phyloP scores from a whole-genome alignment of 2,797 vertebrate genomes.

The Esox lucius region DNA sequence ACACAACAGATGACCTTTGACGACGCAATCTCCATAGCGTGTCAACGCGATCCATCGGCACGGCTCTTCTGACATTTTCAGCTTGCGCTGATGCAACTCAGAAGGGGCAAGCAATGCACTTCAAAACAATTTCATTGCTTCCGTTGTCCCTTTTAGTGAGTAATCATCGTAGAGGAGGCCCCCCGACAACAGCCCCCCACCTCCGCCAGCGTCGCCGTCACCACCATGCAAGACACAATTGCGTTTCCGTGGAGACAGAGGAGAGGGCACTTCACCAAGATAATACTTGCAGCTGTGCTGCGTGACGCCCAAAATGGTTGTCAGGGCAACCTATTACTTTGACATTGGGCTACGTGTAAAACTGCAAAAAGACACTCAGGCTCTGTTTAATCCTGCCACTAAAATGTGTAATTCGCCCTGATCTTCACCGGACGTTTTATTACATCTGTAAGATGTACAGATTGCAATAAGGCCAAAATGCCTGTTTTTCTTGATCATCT shows the following conservation, averaged over 20 bases:
- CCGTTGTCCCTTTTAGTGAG: neutral
- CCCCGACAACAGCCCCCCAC: neutral
- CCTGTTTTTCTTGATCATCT: no score
- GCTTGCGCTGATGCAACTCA: neutral
- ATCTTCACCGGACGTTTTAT: no score
- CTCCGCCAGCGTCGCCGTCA: neutral
- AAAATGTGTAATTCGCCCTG: no score
- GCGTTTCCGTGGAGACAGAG: conserved; percentile 3
- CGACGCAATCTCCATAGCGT: neutral
- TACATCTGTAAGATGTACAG: no score
- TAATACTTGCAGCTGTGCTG: conserved; percentile 32
- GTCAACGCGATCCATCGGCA: neutral
- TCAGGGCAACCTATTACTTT: conserved; percentile 33
- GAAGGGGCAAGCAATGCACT: neutral
- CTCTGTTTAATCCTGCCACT: neutral
- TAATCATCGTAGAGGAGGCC: neutral
- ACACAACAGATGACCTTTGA: neutral
- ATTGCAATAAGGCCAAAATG: no score
- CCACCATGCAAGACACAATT: neutral
- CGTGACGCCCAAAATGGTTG: conserved; percentile 29
- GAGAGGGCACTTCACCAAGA: conserved; percentile 11
- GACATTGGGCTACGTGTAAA: conserved; percentile 35
- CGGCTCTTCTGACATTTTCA: neutral
- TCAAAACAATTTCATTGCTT: conserved; percentile 1
- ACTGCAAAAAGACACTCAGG: conserved; percentile 10